Conservation (phyloP, 2,113 vertebrate species). For the Glareola pratincola region DNA sequence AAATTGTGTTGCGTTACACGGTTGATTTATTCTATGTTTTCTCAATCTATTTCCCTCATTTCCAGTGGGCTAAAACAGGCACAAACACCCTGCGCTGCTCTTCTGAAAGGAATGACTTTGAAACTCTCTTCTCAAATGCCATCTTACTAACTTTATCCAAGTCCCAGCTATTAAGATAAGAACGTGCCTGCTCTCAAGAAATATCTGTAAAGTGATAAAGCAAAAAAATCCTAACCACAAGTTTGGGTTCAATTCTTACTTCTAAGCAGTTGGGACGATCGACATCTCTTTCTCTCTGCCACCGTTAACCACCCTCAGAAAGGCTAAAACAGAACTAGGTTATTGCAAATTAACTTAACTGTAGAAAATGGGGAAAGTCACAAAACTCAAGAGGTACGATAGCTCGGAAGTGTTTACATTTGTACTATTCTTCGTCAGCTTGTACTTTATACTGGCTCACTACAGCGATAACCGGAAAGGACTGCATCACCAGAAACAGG, state of each 20-base stretch:
- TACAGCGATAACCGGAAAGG: neutral
- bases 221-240: neutral
- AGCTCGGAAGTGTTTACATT: neutral
- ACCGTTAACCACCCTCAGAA: neutral
- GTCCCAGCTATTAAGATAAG: slow-evolving; percentile 5
- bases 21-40: slow-evolving; percentile 31
- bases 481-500: neutral
- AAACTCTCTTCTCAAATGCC: slow-evolving; percentile 15
- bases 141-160: slow-evolving; percentile 27
- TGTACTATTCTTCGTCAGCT: neutral
- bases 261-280: neutral
- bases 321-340: neutral
- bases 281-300: rapidly evolving
- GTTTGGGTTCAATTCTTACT: neutral
- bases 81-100: neutral
- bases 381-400: neutral
- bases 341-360: neutral
- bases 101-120: neutral
- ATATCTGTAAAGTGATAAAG: neutral
- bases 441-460: neutral
- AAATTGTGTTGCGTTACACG: neutral
- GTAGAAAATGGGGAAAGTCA: neutral
- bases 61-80: neutral
- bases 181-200: neutral
- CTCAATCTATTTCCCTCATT: slow-evolving; percentile 14